These are phyloP conservation scores for Gopherus evgoodei DNA, from an alignment of 2,113 vertebrate species.

Conservation along the genomic window DNA sequence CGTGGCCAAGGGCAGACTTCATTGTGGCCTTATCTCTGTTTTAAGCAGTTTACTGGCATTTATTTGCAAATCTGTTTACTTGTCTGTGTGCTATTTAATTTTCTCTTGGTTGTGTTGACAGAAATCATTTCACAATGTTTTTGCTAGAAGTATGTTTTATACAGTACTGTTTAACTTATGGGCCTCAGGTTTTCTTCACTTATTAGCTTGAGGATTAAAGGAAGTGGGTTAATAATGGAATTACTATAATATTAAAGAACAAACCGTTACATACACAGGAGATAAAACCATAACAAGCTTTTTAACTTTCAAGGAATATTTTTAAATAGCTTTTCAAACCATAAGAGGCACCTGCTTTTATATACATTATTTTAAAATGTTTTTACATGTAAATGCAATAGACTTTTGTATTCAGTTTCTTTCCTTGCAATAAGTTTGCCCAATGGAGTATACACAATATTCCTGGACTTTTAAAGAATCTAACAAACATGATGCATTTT, in stretches of 20 bases:
- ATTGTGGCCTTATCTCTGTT: constrained; percentile 84
- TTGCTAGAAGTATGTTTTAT: constrained; percentile 50
- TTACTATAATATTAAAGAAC: constrained; percentile 40
- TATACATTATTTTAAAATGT: constrained; percentile 50
- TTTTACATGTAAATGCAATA: constrained; percentile 67
- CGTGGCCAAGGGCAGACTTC: constrained; percentile 81
- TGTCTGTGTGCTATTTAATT: constrained; percentile 55
- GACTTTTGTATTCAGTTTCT: constrained; percentile 64
- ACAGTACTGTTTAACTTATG: constrained; percentile 39
- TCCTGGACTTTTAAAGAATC: constrained; percentile 61
- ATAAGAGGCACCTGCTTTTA: constrained; percentile 47
- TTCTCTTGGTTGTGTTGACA: constrained; percentile 39
- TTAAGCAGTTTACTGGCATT: constrained; percentile 77
- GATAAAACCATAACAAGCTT: constrained; percentile 46
- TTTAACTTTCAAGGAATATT: constrained; percentile 53
- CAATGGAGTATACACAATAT: constrained; percentile 17
- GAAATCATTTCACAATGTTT: constrained; percentile 59
- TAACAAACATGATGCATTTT: constrained; percentile 2
- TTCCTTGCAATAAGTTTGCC: constrained; percentile 52
- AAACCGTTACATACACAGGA: constrained; percentile 19
- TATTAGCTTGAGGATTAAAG: constrained; percentile 54
- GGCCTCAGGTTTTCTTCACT: constrained; percentile 61
- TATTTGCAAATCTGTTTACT: constrained; percentile 72
- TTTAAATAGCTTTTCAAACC: constrained; percentile 58
- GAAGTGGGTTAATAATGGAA: background rate